Evolutionary conservation across 1,140 invertebrate genomes (phyloP).

Genomic region (Drosophila orena): DNA sequence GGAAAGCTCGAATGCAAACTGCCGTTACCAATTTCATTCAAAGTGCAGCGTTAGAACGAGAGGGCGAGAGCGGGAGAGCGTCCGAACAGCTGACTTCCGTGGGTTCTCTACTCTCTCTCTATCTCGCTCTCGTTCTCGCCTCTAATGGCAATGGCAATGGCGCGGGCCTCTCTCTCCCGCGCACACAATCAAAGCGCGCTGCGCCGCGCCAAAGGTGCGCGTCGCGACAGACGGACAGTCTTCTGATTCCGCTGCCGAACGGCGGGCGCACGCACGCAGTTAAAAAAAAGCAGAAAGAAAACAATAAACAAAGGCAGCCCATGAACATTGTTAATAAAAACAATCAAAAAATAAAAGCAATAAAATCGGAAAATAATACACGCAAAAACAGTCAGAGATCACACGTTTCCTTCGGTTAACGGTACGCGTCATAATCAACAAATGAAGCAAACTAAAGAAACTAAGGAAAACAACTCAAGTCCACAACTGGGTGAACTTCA

Average conservation of each 20-base stretch:
- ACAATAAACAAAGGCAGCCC: slow-evolving; percentile 31
- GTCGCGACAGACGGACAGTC: slow-evolving; percentile 74
- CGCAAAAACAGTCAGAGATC: slow-evolving; percentile 12
- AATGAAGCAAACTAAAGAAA: slow-evolving; percentile 20
- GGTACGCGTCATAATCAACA: slow-evolving; percentile 54
- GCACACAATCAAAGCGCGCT: slow-evolving; percentile 58
- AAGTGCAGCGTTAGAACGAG: slow-evolving; percentile 48
- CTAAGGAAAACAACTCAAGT: neutral
- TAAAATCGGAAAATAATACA: slow-evolving; percentile 7
- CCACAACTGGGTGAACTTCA: slow-evolving; percentile 40
- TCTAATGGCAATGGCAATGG: slow-evolving; percentile 51
- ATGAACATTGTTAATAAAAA: slow-evolving; percentile 36
- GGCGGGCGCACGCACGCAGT: slow-evolving; percentile 68
- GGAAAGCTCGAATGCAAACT: slow-evolving; percentile 67
- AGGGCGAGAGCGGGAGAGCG: slow-evolving; percentile 14
- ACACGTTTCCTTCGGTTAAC: slow-evolving; percentile 59
- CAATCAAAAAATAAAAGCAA: slow-evolving; percentile 27
- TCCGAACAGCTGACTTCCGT: slow-evolving; percentile 63
- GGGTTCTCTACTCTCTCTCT: neutral
- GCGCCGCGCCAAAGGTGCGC: slow-evolving; percentile 76
- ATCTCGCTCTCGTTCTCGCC: slow-evolving; percentile 32
- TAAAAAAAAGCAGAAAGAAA: too few species aligned
- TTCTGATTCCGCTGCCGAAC: slow-evolving; percentile 77
- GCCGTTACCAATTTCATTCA: slow-evolving; percentile 76
- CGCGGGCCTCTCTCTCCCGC: slow-evolving; percentile 24